Evolutionary conservation across 2,797 vertebrate genomes (phyloP).

Genomic region (Podarcis siculus): DNA sequence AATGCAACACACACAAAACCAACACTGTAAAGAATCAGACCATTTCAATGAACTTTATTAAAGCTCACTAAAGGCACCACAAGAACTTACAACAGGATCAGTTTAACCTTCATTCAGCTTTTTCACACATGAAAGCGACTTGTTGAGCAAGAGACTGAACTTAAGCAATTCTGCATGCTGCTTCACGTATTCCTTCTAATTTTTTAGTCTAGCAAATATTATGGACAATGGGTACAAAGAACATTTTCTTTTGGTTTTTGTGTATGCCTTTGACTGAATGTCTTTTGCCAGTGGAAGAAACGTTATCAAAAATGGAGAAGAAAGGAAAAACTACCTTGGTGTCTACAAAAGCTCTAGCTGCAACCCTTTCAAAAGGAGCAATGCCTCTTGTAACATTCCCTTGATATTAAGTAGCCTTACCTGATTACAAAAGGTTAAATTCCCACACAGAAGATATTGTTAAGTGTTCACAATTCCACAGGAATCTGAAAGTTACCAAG

Average conservation of each 20-base stretch:
- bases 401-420: conserved; percentile 68
- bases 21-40: conserved; percentile 57
- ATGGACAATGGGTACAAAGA: conserved; percentile 47
- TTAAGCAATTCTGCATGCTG: conserved; percentile 76
- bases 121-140: conserved; percentile 71
- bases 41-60: conserved; percentile 81
- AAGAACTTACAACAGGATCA: conserved; percentile 73
- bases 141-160: conserved; percentile 70
- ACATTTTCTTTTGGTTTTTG: conserved; percentile 4
- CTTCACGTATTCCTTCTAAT: conserved; percentile 74
- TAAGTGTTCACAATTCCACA: conserved; percentile 85
- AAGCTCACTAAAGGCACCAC: conserved; percentile 80
- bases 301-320: conserved; percentile 72
- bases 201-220: conserved; percentile 61
- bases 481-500: conserved; percentile 85
- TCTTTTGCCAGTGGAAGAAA: conserved; percentile 66
- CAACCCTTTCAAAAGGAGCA: conserved; percentile 71
- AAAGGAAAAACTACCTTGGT: conserved; percentile 81
- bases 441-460: conserved; percentile 78
- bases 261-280: conserved; percentile 40
- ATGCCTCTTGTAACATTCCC: conserved; percentile 67
- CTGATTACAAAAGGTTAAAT: conserved; percentile 71
- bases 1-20: conserved; percentile 5
- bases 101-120: conserved; percentile 69
- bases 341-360: conserved; percentile 71